Base-by-base conservation (phyloP, 2,888 invertebrate species). In the Pediacus dermestoides region DNA sequence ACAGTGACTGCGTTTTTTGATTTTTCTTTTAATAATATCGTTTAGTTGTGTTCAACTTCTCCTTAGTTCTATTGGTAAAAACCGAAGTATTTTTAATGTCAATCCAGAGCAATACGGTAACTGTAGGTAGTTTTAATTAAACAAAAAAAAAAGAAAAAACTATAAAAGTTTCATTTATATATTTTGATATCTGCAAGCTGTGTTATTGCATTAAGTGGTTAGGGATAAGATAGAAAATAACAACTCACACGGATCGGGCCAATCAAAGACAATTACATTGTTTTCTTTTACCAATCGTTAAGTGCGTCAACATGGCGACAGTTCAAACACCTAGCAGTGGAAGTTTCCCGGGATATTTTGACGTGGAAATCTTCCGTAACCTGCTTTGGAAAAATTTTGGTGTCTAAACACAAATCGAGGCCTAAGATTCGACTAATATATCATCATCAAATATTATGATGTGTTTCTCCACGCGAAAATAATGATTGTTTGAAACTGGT, bases 41-140 rank as follows among this genome's bases (percentile, higher is more conserved):
- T 39, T 46, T 41, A 37, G 43, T 28, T 13, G 4, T 28, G 3
- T 28, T 13, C 7, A 28, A 28, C 14, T 57, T 54, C 44, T 52
- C 48, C 51, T 64, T 54, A 60, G 54, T 57, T 28, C n/a, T 28
- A 14, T 11, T 28, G 14, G 10, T 23, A 9, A 54, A 60, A 53
- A 57, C 58, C 56, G 57, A 57, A 58, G 58, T 63, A 66, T 65
- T 65, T 63, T 63, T 60, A 50, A 66, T 64, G 69, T 70, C 70
- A 70, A 70, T 70, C 68, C 68, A 67, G 67, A 70, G 70, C 70
- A 70, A 70, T 70, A 70, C 68, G 65, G 66, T 67, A 65, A 64
- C 52, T 63, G 65, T 68, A 68, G 67, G 60, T 68, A 68, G 66
- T 46, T 13, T 32, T 48, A 61, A 61, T 61, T 58, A 60, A 64